Conservation (phyloP, 1,140 invertebrate species). For the Drosophila pachea region DNA sequence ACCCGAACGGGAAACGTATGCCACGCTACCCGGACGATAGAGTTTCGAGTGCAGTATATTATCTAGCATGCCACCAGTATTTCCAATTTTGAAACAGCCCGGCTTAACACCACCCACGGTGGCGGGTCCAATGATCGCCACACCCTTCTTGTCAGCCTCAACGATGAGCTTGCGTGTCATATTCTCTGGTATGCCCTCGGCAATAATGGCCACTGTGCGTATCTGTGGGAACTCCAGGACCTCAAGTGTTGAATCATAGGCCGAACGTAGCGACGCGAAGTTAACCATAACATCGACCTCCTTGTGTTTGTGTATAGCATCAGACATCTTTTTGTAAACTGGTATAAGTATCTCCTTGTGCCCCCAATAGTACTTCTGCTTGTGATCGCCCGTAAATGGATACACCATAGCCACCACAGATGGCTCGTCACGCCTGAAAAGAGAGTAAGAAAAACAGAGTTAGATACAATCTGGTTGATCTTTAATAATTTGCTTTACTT, state of each 20-base stretch:
- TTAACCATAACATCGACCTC: conserved; percentile 98
- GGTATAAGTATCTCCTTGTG: conserved; percentile 97
- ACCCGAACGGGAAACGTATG: conserved; percentile 98
- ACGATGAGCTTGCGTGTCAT: conserved; percentile 97
- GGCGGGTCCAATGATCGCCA: conserved; percentile 96
- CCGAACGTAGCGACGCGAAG: conserved; percentile 98
- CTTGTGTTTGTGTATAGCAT: conserved; percentile 96
- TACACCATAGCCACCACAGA: conserved; percentile 98
- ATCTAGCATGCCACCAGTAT: conserved; percentile 99
- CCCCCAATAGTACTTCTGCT: conserved; percentile 99
- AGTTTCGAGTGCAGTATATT: conserved; percentile 99
- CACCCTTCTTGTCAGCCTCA: conserved; percentile 87
- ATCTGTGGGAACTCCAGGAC: conserved; percentile 94
- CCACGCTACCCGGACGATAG: conserved; percentile 97
- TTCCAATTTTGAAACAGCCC: conserved; percentile 99
- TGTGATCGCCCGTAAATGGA: conserved; percentile 99
- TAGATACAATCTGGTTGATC: neutral
- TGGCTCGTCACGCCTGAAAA: conserved; percentile 90
- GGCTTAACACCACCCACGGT: conserved; percentile 99
- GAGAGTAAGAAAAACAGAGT: conserved; percentile 87
- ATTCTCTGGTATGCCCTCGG: conserved; percentile 99
- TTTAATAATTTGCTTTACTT: neutral
- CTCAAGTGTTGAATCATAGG: conserved; percentile 98
- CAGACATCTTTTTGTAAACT: conserved; percentile 98
- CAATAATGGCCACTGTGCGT: conserved; percentile 98